Percentiles rank a stretch among this genome's conserved stretches.
Conservation (phyloP, 2,797 vertebrate genomes). For the Melanotaenia maccullochi region DNA sequence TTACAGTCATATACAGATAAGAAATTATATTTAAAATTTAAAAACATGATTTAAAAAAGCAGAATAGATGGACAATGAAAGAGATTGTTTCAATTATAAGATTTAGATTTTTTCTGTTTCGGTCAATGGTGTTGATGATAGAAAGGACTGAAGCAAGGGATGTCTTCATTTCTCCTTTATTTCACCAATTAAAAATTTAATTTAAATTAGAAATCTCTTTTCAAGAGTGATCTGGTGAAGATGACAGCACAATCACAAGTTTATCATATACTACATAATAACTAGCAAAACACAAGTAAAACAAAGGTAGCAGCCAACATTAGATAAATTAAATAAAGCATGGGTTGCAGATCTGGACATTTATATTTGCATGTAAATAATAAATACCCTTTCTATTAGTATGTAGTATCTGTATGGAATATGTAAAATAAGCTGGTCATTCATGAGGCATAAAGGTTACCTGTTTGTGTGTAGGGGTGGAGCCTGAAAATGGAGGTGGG, state of each 20-base stretch:
- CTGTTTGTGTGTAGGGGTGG: conserved; percentile 54
- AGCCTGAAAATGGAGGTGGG: conserved; percentile 24
- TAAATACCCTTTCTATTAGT: background rate
- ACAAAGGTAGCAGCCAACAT: background rate
- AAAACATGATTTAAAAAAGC: background rate
- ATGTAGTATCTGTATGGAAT: background rate
- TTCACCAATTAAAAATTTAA: background rate
- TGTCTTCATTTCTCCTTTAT: background rate
- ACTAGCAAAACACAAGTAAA: background rate
- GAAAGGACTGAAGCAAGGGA: background rate
- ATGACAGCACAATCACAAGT: background rate
- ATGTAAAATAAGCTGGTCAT: conserved; percentile 43
- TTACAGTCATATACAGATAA: background rate
- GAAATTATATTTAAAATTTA: background rate
- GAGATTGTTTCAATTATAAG: background rate
- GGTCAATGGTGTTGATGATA: background rate
- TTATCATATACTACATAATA: background rate
- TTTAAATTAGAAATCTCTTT: background rate
- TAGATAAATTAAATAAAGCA: background rate
- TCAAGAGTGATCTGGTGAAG: background rate
- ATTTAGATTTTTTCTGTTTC: background rate
- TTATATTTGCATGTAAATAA: background rate
- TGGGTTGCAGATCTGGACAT: background rate
- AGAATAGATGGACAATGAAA: background rate
- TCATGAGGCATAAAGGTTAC: conserved; percentile 48